Base-by-base conservation (phyloP, 2,888 invertebrate genomes). In the Lochmaea crataegi region DNA sequence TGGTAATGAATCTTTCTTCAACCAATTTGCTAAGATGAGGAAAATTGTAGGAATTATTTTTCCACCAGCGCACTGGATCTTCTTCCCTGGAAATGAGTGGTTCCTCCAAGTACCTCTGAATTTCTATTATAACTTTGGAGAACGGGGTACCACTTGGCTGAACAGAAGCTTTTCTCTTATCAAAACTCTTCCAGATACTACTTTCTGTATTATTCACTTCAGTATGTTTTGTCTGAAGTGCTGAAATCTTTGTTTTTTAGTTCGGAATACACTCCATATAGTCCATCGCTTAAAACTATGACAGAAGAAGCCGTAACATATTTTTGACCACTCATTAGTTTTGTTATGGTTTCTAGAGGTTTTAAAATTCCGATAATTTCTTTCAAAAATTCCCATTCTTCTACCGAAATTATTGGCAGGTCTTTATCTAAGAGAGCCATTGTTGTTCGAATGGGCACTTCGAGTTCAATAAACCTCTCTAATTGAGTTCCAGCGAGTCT, bases 371-470 rank as follows among this genome's bases (percentile, higher is more conserved):
- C 72, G 2, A 56, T 42, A 10, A 79, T 10, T 53, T 79, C 69
- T 42, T 64, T 74, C 12, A 80, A 12, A 63, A 76, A 69, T 22
- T 60, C 6, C 79, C 80, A 79, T 66, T 81, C 78, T 68, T 76
- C 77, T 6, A 65, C 12, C 14, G 61, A 65, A 57, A 79, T 73
- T 41, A 74, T 69, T 18, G 76, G 75, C 9, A 77, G 53, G 56
- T 73, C 67, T 58, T 69, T 65, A 53, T 71, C 38, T 32, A 79
- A 11, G 32, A 76, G 65, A 14, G 76, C 79, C 26, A 81, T 68
- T 45, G 79, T 76, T 14, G 75, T 72, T 68, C 77, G 48, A 14
- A 81, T 58, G 9, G 76, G 65, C 32, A 76, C 72, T 71, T 78
- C 73, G 4, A 79, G 48, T 58, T 73, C 68, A 6, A 71, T 16